phyloP scores from a whole-genome alignment of 2,113 vertebrate genomes.

The Nymphicus hollandicus region DNA sequence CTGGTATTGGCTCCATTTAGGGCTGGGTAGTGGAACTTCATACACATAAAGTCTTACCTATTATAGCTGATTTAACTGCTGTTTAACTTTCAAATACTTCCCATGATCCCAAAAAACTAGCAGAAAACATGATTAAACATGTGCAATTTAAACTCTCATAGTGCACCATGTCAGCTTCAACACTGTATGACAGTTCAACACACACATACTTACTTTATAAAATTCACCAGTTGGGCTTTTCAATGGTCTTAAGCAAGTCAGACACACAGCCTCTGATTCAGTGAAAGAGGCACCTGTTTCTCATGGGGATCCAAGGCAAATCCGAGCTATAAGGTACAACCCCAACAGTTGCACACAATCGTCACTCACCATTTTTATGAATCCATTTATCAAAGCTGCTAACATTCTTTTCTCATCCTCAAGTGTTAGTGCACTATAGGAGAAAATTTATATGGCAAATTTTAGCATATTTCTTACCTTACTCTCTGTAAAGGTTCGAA shows the following conservation, averaged over 20 bases:
- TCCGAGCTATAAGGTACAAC: not conserved
- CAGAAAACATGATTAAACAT: not conserved
- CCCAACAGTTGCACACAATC: not conserved
- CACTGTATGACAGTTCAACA: not conserved
- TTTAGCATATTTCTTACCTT: not conserved
- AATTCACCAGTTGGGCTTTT: not conserved
- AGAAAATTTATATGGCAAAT: conserved; percentile 12
- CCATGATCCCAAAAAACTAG: not conserved
- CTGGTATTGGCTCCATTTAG: not conserved
- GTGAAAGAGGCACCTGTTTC: not conserved
- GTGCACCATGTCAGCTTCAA: not conserved
- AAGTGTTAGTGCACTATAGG: conserved; percentile 87
- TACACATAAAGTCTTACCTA: too few species aligned
- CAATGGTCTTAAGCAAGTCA: not conserved
- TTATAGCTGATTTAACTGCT: too few species aligned
- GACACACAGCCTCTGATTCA: not conserved
- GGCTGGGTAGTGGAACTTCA: not conserved
- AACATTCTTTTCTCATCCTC: conserved; percentile 93
- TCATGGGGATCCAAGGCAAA: not conserved
- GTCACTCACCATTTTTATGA: conserved; percentile 91
- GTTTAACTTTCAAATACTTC: not conserved
- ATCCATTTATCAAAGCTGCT: conserved; percentile 89
- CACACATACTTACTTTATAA: not conserved
- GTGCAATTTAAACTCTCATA: not conserved
- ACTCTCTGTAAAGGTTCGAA: not conserved